Percentiles rank a stretch among this genome's conserved stretches.
These are phyloP conservation scores for Hydractinia echinata DNA, from an alignment of 30 jellyfish, hydroid and myxozoan species.

Conservation along the genomic window DNA sequence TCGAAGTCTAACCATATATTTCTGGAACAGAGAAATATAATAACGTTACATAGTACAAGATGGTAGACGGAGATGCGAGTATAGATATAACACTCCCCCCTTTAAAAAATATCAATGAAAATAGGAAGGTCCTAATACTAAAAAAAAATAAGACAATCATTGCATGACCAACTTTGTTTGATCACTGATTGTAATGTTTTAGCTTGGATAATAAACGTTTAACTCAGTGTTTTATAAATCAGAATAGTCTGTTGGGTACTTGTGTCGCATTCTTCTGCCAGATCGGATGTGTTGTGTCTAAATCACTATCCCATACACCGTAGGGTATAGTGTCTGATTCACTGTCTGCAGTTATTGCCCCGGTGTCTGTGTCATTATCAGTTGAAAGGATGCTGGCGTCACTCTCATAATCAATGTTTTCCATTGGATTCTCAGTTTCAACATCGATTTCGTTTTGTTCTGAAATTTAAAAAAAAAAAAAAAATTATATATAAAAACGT, in stretches of 20 bases:
- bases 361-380: neutral
- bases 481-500: too few relatives aligned
- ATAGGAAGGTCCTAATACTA: neutral
- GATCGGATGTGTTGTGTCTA: slow-evolving; percentile 5
- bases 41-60: neutral
- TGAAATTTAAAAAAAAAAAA: too few relatives aligned
- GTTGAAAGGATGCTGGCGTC: neutral
- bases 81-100: slow-evolving; percentile 7
- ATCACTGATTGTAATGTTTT: slow-evolving; percentile 6
- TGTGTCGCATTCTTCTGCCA: slow-evolving; percentile 7
- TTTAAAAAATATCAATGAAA: too few relatives aligned
- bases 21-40: too few relatives aligned
- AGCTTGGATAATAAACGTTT: slow-evolving; percentile 4
- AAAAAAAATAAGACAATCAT: neutral
- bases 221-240: neutral
- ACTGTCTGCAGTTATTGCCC: neutral
- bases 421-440: slow-evolving; percentile 4
- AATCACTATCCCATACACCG: slow-evolving; percentile 1
- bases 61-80: slow-evolving; percentile 14
- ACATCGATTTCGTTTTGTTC: neutral
- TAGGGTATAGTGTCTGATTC: slow-evolving; percentile 11
- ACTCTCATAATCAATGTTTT: neutral
- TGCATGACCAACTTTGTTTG: slow-evolving; percentile 6
- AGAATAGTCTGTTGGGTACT: slow-evolving; percentile 8
- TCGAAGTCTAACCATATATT: too few relatives aligned